Percentiles rank a stretch among this genome's conserved stretches.
Conservation (phyloP, 2,888 invertebrate genomes). For the Hydraecia micacea region DNA sequence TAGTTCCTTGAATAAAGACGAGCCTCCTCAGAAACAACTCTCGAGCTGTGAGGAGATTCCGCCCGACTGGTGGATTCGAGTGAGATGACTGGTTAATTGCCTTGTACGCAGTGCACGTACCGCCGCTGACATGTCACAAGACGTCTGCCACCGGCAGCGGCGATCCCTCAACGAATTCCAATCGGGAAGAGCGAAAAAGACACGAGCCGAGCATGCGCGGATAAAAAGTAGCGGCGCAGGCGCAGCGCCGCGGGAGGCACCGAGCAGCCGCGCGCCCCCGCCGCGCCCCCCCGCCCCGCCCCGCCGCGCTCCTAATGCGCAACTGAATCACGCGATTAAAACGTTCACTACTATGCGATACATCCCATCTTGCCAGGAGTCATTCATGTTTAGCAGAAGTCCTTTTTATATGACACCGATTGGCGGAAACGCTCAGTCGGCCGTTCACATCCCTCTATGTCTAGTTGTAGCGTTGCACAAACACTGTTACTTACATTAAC, state of each 20-base stretch:
- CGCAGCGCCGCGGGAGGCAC: constrained; percentile 85
- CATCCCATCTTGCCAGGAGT: constrained; percentile 72
- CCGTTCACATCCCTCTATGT: constrained; percentile 40
- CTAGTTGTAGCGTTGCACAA: constrained; percentile 35
- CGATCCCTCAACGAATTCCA: constrained; percentile 89
- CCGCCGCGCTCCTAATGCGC: constrained; percentile 71
- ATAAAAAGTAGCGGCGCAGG: constrained; percentile 86
- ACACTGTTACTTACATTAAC: constrained; percentile 46
- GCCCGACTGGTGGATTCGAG: constrained; percentile 74
- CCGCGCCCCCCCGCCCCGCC: constrained; percentile 62
- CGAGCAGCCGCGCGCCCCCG: constrained; percentile 70
- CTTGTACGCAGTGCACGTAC: constrained; percentile 88
- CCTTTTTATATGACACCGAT: constrained; percentile 58
- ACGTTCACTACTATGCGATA: constrained; percentile 73
- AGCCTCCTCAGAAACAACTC: constrained; percentile 77
- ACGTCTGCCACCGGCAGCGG: constrained; percentile 90
- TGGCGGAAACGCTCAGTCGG: constrained; percentile 46
- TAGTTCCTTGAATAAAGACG: constrained; percentile 85
- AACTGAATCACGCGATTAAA: constrained; percentile 81
- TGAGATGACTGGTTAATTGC: constrained; percentile 87
- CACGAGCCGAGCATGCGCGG: constrained; percentile 87
- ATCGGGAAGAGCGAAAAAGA: constrained; percentile 90
- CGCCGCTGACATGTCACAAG: constrained; percentile 88
- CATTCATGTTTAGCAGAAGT: constrained; percentile 72
- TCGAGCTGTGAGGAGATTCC: constrained; percentile 77